Conservation (phyloP, 1,140 invertebrate genomes). For the Globodera ellingtonae region DNA sequence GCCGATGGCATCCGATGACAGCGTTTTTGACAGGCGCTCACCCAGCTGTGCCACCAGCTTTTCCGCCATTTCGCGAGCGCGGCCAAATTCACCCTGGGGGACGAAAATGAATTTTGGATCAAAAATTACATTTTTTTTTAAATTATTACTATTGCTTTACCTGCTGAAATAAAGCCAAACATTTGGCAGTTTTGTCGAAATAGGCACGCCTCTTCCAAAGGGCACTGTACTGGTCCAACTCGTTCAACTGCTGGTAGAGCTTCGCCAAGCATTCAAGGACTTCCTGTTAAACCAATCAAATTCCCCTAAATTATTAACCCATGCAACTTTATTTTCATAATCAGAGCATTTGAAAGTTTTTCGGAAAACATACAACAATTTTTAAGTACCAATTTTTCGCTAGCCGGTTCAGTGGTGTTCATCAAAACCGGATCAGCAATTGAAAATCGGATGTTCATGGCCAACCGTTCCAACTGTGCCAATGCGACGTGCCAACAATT, state of each 20-base stretch:
- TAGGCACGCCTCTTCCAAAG: conserved; percentile 36
- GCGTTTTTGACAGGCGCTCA: conserved; percentile 25
- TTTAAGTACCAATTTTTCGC: conserved; percentile 36
- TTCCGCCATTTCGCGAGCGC: conserved; percentile 35
- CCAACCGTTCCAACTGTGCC: conserved; percentile 26
- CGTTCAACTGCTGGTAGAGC: conserved; percentile 37
- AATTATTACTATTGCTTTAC: background rate
- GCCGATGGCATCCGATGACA: conserved; percentile 25
- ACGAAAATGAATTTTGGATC: background rate
- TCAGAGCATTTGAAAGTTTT: too few species aligned
- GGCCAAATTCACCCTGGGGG: conserved; percentile 30
- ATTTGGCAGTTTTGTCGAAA: conserved; percentile 44
- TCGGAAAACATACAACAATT: too few species aligned
- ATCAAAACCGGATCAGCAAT: conserved; percentile 25
- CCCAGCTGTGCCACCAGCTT: conserved; percentile 36
- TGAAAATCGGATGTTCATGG: conserved; percentile 17
- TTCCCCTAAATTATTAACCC: too few species aligned
- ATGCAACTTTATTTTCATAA: too few species aligned
- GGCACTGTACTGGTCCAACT: conserved; percentile 34
- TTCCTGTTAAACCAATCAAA: conserved; percentile 24
- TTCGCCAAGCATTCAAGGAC: conserved; percentile 32
- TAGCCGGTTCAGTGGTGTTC: conserved; percentile 28
- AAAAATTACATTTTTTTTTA: background rate
- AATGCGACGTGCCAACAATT: conserved; percentile 41
- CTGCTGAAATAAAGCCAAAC: conserved; percentile 35